These are phyloP conservation scores for Vicugna pacos DNA, from an alignment of 2,113 vertebrate species.

Conservation along the genomic window DNA sequence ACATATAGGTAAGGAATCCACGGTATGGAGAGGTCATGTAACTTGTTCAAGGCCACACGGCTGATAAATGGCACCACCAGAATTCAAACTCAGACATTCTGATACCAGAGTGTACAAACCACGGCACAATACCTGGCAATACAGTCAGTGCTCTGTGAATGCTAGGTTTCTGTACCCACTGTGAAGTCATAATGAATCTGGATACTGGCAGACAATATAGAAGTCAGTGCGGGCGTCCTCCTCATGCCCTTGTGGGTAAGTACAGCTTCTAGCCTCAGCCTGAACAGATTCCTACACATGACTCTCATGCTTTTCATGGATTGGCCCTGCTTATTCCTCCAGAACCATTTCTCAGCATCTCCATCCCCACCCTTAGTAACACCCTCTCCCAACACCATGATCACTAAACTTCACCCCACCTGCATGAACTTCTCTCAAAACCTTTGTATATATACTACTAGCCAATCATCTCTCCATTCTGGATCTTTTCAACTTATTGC, in stretches of 20 bases:
- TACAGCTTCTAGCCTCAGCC: background rate
- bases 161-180: background rate
- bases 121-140: background rate
- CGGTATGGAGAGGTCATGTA: background rate
- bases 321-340: background rate
- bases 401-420: background rate
- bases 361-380: background rate
- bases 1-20: background rate
- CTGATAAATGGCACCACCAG: background rate
- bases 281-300: background rate
- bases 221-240: background rate
- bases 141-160: background rate
- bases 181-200: background rate
- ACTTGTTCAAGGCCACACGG: background rate
- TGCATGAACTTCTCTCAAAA: background rate
- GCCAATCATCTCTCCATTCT: background rate
- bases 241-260: background rate
- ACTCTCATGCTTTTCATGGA: background rate
- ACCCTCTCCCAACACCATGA: background rate
- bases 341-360: background rate
- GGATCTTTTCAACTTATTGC: background rate
- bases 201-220: background rate
- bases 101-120: background rate
- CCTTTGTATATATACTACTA: background rate
- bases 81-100: background rate